phyloP scores from a whole-genome alignment of 2,797 vertebrate genomes.

The Adrianichthys oophorus region DNA sequence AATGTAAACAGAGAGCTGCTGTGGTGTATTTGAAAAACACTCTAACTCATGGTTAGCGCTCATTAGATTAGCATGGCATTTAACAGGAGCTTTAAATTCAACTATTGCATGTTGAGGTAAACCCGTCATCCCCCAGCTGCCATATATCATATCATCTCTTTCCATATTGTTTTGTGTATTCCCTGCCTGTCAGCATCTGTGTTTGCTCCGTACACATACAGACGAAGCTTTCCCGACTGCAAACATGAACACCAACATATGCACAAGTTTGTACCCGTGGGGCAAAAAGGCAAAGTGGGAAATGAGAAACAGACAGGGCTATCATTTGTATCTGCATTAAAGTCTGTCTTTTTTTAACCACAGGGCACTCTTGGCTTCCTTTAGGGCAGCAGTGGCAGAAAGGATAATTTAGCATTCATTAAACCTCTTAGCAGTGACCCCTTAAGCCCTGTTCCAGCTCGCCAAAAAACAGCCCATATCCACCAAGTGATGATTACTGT shows the following conservation, averaged over 20 bases:
- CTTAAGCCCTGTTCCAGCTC: slow-evolving; percentile 16
- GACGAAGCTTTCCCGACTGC: slow-evolving; percentile 17
- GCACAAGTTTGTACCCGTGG: slow-evolving; percentile 12
- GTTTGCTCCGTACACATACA: slow-evolving; percentile 17
- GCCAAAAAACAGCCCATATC: slow-evolving; percentile 36
- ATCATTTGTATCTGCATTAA: slow-evolving; percentile 12
- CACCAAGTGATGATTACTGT: slow-evolving; percentile 49
- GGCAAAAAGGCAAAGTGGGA: slow-evolving; percentile 24
- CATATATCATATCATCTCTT: neutral
- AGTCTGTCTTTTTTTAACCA: slow-evolving; percentile 1
- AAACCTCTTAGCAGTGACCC: slow-evolving; percentile 45
- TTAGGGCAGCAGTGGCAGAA: slow-evolving; percentile 24
- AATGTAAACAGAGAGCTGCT: slow-evolving; percentile 23
- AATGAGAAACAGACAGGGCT: slow-evolving; percentile 40
- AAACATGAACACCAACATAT: slow-evolving; percentile 19
- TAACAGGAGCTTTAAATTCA: slow-evolving; percentile 11
- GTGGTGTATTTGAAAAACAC: slow-evolving; percentile 1
- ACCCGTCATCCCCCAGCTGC: neutral
- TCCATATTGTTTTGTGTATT: neutral
- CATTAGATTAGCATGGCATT: neutral
- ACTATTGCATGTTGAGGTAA: neutral
- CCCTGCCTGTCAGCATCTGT: neutral
- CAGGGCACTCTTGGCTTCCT: slow-evolving; percentile 20
- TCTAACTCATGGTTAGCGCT: slow-evolving; percentile 12
- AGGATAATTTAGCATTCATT: slow-evolving; percentile 58